Evolutionary conservation across 2,888 invertebrate genomes (phyloP), one percentile per base, ranked within the genome.

Genomic region (Branchipolynoe longqiensis): DNA sequence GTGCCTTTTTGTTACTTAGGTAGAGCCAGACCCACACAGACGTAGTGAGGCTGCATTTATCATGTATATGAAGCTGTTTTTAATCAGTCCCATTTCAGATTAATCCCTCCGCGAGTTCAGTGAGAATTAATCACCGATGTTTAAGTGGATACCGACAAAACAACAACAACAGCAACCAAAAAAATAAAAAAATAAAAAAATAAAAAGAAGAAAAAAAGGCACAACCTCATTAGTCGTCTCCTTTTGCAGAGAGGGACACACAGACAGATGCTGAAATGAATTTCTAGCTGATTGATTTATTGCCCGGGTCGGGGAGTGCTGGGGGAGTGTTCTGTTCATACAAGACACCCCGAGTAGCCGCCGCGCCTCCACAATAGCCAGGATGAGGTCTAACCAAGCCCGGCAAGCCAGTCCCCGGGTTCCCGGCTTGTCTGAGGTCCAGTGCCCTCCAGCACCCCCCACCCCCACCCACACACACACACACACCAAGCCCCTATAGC

Each of bases 221-320:
- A n/a, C n/a, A n/a, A n/a, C n/a, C n/a, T n/a, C n/a, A n/a, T n/a
- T n/a, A n/a, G n/a, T n/a, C n/a, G n/a, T n/a, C n/a, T n/a, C n/a
- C n/a, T n/a, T n/a, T n/a, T n/a, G n/a, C n/a, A n/a, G n/a, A n/a
- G n/a, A n/a, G n/a, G n/a, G n/a, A n/a, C n/a, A 69, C 38, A n/a
- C n/a, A 69, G 22, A 69, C 69, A 69, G 38, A 69, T n/a, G 38
- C 69, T 69, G 25, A 38, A 69, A 69, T 69, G 69, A 69, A 69
- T 38, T 38, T 14, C 3, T 38, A 22, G 14, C 38, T 69, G 69
- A 69, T 69, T 69, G 38, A 69, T 69, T 33, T 22, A 36, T n/a
- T 36, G 38, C 69, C 33, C 33, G 36, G 38, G 36, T 69, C 36
- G 38, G 62, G 31, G 0, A 62, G 62, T 69, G 38, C 38, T 69